Percentiles rank a stretch among this genome's conserved stretches.
Conservation (phyloP, 2,113 vertebrate species). For the Lagopus muta region DNA sequence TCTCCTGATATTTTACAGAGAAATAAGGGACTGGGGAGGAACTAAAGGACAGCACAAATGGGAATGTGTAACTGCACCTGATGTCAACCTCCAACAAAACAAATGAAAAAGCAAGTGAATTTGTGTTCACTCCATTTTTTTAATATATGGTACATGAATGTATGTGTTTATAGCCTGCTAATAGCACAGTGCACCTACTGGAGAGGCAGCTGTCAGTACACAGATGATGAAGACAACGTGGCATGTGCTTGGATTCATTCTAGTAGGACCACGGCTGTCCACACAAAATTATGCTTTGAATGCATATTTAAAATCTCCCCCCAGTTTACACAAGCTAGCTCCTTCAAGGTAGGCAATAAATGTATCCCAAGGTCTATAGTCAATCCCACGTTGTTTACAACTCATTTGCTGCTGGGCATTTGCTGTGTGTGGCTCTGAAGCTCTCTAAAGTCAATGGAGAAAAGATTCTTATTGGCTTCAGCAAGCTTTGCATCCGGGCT, state of each 20-base stretch:
- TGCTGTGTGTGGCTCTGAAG: background rate
- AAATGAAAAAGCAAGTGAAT: background rate
- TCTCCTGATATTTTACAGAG: background rate
- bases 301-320: background rate
- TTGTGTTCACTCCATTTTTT: background rate
- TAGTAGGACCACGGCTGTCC: background rate
- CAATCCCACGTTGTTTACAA: background rate
- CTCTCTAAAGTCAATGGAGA: slow-evolving; percentile 10
- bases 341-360: background rate
- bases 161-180: background rate
- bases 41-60: background rate
- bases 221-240: background rate
- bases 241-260: background rate
- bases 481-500: background rate
- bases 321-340: background rate
- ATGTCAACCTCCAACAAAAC: slow-evolving; percentile 17
- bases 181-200: background rate
- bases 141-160: background rate
- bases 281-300: background rate
- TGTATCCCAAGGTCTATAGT: background rate
- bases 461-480: background rate
- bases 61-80: background rate
- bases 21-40: slow-evolving; percentile 17
- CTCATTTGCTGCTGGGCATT: background rate
- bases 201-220: background rate